Conservation (phyloP, 2,797 vertebrate genomes). For the Myotis vivesi region DNA sequence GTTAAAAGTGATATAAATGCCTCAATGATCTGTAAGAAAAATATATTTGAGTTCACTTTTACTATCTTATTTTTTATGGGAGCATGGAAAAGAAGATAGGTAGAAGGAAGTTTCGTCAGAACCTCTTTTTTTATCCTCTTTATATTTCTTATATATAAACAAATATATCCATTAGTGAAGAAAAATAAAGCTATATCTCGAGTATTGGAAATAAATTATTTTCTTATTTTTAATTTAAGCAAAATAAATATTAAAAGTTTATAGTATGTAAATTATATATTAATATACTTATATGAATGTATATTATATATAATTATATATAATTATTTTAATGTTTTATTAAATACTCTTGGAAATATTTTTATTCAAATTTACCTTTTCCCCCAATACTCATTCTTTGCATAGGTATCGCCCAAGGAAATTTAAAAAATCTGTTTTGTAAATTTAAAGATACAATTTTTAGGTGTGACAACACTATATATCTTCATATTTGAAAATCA, state of each 20-base stretch:
- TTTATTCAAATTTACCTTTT: neutral
- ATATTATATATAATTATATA: neutral
- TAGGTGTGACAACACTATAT: neutral
- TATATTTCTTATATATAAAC: neutral
- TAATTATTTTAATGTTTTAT: constrained; percentile 21
- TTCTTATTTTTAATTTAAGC: neutral
- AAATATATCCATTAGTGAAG: constrained; percentile 1
- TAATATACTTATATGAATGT: neutral
- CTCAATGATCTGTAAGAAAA: neutral
- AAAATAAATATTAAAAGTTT: constrained; percentile 9
- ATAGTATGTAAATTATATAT: neutral
- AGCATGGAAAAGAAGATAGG: neutral
- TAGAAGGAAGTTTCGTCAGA: constrained; percentile 3
- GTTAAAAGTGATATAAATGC: neutral
- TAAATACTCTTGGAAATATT: neutral
- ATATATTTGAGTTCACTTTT: neutral
- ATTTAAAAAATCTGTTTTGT: neutral
- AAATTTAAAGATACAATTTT: constrained; percentile 30
- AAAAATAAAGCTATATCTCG: neutral
- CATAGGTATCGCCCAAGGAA: neutral
- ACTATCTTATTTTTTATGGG: neutral
- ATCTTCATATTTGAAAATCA: neutral
- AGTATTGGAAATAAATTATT: neutral
- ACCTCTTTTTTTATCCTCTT: constrained; percentile 3
- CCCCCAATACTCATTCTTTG: neutral